These are phyloP conservation scores for Cheilosia scutellata DNA, from an alignment of 2,888 invertebrate species.

Conservation along the genomic window DNA sequence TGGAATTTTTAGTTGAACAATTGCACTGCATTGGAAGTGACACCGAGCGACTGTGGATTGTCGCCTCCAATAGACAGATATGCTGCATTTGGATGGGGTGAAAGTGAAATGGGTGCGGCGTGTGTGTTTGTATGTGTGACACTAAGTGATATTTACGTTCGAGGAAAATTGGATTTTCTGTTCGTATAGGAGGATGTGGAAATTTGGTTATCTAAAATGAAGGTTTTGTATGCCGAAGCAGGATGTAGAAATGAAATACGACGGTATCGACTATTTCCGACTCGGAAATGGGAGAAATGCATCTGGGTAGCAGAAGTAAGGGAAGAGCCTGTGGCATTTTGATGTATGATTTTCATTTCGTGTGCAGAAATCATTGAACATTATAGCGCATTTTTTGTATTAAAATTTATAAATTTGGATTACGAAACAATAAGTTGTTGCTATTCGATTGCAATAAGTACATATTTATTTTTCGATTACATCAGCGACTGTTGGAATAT, in stretches of 20 bases:
- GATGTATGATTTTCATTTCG: slow-evolving; percentile 29
- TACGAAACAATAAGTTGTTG: too few species aligned
- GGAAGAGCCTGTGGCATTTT: slow-evolving; percentile 19
- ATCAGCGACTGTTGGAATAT: too few species aligned
- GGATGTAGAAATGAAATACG: slow-evolving; percentile 58
- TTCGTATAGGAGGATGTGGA: slow-evolving; percentile 9
- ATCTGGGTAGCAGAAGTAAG: slow-evolving; percentile 3
- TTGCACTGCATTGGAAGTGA: slow-evolving; percentile 57
- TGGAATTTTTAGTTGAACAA: slow-evolving; percentile 71
- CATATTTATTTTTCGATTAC: too few species aligned
- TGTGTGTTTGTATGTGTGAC: slow-evolving; percentile 29
- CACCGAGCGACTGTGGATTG: slow-evolving; percentile 37
- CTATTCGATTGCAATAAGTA: too few species aligned
- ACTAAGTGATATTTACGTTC: slow-evolving; percentile 66
- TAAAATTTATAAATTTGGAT: too few species aligned
- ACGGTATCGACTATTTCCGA: slow-evolving; percentile 50
- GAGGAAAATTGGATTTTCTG: slow-evolving; percentile 63
- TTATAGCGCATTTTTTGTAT: too few species aligned
- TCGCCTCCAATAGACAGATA: slow-evolving; percentile 10
- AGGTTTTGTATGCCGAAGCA: slow-evolving; percentile 39
- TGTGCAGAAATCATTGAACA: slow-evolving; percentile 27
- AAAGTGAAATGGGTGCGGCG: not conserved
- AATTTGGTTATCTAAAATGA: slow-evolving; percentile 56
- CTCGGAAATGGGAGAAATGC: slow-evolving; percentile 46
- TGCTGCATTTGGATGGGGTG: not conserved